phyloP scores from a whole-genome alignment of 2,888 invertebrate species.

The Cataglyphis livida region DNA sequence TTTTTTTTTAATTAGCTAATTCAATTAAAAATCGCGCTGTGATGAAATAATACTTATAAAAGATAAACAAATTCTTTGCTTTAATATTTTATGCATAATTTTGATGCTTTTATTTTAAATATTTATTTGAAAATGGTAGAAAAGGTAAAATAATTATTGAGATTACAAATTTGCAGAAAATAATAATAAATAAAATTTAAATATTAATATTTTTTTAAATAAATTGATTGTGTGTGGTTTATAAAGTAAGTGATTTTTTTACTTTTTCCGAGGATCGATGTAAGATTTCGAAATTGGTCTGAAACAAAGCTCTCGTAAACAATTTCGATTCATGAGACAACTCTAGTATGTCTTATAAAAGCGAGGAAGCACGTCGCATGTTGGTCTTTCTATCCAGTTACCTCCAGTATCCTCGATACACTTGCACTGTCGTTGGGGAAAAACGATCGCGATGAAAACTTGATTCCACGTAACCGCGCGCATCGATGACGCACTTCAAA shows the following conservation, averaged over 20 bases:
- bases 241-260: conserved; percentile 28
- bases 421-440: conserved; percentile 36
- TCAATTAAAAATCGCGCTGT: neutral
- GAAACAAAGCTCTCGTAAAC: conserved; percentile 10
- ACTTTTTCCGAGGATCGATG: neutral
- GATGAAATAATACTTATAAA: neutral
- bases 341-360: conserved; percentile 6
- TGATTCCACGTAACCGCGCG: conserved; percentile 25
- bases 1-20: neutral
- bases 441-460: conserved; percentile 49
- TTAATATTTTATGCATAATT: neutral
- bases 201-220: neutral
- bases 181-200: conserved; percentile 20
- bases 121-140: neutral
- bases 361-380: conserved; percentile 9
- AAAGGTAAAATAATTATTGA: conserved; percentile 1
- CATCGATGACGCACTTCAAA: conserved; percentile 26
- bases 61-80: neutral
- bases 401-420: conserved; percentile 22
- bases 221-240: neutral
- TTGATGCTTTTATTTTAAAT: neutral
- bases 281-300: neutral
- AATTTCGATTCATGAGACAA: conserved; percentile 22
- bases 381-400: conserved; percentile 41
- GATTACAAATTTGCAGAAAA: neutral